Evolutionary conservation across 2,797 vertebrate species (phyloP).

Genomic region (Monodelphis domestica): DNA sequence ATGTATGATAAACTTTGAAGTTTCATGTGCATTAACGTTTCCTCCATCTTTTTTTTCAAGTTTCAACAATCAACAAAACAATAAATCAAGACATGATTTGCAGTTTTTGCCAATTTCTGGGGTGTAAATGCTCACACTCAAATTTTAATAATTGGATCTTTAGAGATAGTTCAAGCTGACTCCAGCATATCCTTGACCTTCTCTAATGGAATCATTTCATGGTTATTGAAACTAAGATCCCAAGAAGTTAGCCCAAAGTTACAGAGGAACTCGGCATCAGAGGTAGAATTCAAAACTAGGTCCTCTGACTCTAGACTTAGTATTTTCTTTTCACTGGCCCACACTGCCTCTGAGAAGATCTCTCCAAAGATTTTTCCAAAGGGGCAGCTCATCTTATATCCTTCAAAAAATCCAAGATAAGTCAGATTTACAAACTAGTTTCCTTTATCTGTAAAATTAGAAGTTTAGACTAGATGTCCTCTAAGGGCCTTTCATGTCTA

Average conservation of each 20-base stretch:
- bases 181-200: background rate
- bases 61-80: background rate
- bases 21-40: background rate
- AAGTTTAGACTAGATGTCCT: background rate
- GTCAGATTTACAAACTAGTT: background rate
- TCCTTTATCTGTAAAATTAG: background rate
- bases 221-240: background rate
- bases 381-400: background rate
- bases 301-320: background rate
- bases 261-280: background rate
- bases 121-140: background rate
- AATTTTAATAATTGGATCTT: background rate
- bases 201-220: background rate
- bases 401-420: background rate
- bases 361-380: background rate
- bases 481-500: background rate
- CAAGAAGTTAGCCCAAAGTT: background rate
- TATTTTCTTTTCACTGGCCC: background rate
- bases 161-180: background rate
- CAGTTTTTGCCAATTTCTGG: background rate
- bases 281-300: background rate
- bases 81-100: background rate
- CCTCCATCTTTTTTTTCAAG: background rate
- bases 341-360: background rate
- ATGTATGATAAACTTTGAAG: background rate